These are phyloP conservation scores for Uria aalge DNA, from an alignment of 2,113 vertebrate genomes.

Conservation along the genomic window DNA sequence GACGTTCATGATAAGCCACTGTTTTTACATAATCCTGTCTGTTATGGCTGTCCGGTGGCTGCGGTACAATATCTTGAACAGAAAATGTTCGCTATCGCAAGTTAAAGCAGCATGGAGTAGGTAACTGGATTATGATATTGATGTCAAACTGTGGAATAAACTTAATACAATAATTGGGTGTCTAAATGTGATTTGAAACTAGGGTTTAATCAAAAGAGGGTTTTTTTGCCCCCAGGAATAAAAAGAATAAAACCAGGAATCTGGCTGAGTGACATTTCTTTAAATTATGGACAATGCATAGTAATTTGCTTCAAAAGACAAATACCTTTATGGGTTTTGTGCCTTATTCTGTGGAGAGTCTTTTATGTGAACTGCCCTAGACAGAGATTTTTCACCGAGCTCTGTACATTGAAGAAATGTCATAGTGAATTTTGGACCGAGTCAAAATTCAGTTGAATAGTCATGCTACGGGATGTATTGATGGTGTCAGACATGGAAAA, in stretches of 20 bases:
- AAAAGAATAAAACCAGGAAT: background rate
- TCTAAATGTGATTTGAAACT: conserved; percentile 53
- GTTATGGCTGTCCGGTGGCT: conserved; percentile 68
- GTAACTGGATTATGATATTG: conserved; percentile 70
- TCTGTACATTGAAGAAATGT: background rate
- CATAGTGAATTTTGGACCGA: background rate
- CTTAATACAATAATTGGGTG: conserved; percentile 53
- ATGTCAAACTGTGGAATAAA: conserved; percentile 68
- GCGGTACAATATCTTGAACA: background rate
- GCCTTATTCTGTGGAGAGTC: background rate
- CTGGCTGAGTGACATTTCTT: background rate
- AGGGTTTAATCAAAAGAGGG: background rate
- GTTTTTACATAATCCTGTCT: conserved; percentile 70
- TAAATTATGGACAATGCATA: background rate
- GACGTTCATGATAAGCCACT: conserved; percentile 56
- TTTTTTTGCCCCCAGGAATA: background rate
- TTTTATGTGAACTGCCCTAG: background rate
- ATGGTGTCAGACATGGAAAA: background rate
- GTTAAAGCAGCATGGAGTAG: conserved; percentile 63
- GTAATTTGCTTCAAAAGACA: background rate
- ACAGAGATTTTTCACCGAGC: background rate
- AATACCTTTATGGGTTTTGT: background rate
- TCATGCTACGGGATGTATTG: background rate
- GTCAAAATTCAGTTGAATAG: background rate
- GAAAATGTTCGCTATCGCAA: conserved; percentile 63